These are phyloP conservation scores for Glossophaga mutica DNA, from an alignment of 2,797 vertebrate genomes.

Conservation along the genomic window DNA sequence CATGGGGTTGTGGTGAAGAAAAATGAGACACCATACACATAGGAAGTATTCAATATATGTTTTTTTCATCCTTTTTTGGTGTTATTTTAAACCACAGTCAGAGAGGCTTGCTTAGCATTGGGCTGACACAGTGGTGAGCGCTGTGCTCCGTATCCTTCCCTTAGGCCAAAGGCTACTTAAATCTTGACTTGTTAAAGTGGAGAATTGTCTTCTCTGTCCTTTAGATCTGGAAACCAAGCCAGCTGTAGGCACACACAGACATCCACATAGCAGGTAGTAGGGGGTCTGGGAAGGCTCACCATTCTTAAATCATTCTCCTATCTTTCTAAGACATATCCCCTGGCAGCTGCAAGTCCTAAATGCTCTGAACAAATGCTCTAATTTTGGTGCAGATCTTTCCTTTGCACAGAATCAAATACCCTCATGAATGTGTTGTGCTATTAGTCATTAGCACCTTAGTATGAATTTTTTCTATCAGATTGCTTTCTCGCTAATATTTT, in stretches of 20 bases:
- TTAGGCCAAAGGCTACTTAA: background rate
- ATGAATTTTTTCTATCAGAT: background rate
- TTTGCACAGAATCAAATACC: background rate
- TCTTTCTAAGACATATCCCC: background rate
- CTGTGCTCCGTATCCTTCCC: background rate
- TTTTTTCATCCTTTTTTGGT: background rate
- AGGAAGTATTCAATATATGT: background rate
- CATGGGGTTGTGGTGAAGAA: background rate
- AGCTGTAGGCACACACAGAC: background rate
- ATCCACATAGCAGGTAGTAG: background rate
- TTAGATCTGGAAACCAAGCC: background rate
- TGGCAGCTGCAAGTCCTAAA: background rate
- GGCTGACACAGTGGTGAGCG: background rate
- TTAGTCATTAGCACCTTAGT: background rate
- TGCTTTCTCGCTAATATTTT: conserved; percentile 17
- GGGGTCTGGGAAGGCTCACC: background rate
- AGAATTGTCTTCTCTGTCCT: background rate
- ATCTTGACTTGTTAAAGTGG: background rate
- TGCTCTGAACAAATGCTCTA: background rate
- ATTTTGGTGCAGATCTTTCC: background rate
- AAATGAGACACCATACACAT: background rate
- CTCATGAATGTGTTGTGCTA: background rate
- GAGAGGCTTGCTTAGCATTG: background rate
- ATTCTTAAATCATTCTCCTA: background rate
- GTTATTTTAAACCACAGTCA: background rate